Conservation (phyloP, 2,113 vertebrate genomes). For the Phyllostomus hastatus region DNA sequence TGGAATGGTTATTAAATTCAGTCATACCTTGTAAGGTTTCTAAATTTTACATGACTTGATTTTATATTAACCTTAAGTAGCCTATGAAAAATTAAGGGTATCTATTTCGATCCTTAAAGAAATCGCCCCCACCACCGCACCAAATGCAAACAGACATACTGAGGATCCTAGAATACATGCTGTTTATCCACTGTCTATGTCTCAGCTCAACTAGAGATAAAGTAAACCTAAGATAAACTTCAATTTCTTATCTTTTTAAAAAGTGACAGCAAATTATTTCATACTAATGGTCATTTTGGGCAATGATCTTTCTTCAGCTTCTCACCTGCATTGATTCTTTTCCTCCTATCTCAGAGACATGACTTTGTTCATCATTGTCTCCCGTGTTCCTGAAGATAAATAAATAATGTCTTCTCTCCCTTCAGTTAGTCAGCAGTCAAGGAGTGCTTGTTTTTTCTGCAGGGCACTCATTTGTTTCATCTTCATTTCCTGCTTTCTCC, state of each 20-base stretch:
- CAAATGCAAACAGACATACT: background rate
- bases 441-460: constrained; percentile 35
- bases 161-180: background rate
- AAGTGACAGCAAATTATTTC: background rate
- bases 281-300: background rate
- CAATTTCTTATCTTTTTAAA: background rate
- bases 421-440: constrained; percentile 32
- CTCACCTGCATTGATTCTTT: background rate
- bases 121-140: background rate
- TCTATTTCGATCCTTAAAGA: background rate
- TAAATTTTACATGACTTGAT: background rate
- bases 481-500: constrained; percentile 59
- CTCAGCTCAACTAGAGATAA: background rate
- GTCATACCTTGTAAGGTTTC: background rate
- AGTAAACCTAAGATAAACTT: background rate
- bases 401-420: background rate
- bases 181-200: background rate
- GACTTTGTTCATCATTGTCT: background rate
- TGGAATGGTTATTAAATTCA: background rate
- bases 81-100: background rate
- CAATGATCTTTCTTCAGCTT: background rate
- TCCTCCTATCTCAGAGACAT: background rate
- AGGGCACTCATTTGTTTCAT: constrained; percentile 25
- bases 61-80: background rate
- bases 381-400: background rate